Conservation (phyloP, 2,888 invertebrate species). For the Lottia scabra region DNA sequence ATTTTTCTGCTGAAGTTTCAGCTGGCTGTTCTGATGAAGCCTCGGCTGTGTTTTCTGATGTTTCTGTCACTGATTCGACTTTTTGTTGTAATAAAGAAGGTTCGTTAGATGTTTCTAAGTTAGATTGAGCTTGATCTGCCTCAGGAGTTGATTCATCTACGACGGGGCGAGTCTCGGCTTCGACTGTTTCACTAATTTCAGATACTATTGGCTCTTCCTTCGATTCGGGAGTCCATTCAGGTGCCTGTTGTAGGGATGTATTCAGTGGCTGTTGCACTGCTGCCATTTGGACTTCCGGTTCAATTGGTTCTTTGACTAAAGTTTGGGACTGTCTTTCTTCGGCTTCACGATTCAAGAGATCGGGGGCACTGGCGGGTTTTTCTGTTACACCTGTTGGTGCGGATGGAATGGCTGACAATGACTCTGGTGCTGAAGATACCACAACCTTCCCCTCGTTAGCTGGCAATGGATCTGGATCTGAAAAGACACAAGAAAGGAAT, state of each 20-base stretch:
- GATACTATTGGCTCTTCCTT: not conserved
- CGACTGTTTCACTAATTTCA: not conserved
- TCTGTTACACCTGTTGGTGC: not conserved
- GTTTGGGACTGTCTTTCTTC: not conserved
- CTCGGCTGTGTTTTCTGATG: not conserved
- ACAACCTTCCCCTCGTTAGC: not conserved
- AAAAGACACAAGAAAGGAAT: not conserved
- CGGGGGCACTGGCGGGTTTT: not conserved
- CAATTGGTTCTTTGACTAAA: not conserved
- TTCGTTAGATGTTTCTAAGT: not conserved
- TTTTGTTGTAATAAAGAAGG: not conserved
- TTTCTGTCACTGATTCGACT: no score
- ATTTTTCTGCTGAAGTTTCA: not conserved
- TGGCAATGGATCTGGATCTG: not conserved
- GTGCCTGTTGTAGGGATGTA: not conserved
- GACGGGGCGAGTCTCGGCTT: not conserved
- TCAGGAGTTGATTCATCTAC: not conserved
- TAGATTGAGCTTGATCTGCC: not conserved
- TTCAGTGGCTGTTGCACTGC: not conserved
- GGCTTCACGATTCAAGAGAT: not conserved
- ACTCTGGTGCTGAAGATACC: not conserved
- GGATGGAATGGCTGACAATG: not conserved
- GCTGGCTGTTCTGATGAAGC: not conserved
- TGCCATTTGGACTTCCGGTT: not conserved
- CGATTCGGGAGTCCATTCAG: not conserved